Conservation (phyloP, 1,140 invertebrate genomes). For the Leptonema lineaticorne region DNA sequence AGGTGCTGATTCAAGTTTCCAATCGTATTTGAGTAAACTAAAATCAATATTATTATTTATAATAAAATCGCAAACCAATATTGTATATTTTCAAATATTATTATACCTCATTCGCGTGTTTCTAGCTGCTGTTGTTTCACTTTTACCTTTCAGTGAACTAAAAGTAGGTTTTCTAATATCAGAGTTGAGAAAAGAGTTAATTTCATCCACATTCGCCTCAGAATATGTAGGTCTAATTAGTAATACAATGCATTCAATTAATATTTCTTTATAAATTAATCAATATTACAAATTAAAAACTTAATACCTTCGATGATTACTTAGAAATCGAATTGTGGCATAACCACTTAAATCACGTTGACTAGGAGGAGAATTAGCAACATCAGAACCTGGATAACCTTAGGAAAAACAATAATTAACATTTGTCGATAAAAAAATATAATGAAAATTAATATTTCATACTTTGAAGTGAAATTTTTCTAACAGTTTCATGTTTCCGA, state of each 20-base stretch:
- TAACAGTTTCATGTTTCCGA: constrained; percentile 49
- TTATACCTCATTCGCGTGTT: constrained; percentile 21
- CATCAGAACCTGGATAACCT: constrained; percentile 53
- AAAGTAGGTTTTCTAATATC: constrained; percentile 32
- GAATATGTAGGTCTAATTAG: constrained; percentile 33
- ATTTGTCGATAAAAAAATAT: neutral
- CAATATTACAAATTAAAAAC: neutral
- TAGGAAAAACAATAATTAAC: constrained; percentile 13
- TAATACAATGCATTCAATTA: neutral
- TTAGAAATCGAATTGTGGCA: constrained; percentile 72
- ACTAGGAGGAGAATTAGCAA: constrained; percentile 60
- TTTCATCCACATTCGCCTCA: constrained; percentile 31
- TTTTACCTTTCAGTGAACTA: constrained; percentile 34
- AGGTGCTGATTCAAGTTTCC: constrained; percentile 45
- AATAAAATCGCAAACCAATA: neutral
- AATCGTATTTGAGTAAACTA: constrained; percentile 53
- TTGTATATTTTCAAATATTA: neutral
- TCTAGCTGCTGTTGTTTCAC: constrained; percentile 24
- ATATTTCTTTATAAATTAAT: neutral
- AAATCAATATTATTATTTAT: constrained; percentile 5
- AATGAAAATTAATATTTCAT: constrained; percentile 41
- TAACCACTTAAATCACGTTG: constrained; percentile 78
- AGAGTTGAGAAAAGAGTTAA: constrained; percentile 29
- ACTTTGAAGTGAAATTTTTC: constrained; percentile 59
- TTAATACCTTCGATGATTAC: constrained; percentile 49